phyloP scores from a whole-genome alignment of 2,113 vertebrate genomes.

The Lepidothrix coronata region DNA sequence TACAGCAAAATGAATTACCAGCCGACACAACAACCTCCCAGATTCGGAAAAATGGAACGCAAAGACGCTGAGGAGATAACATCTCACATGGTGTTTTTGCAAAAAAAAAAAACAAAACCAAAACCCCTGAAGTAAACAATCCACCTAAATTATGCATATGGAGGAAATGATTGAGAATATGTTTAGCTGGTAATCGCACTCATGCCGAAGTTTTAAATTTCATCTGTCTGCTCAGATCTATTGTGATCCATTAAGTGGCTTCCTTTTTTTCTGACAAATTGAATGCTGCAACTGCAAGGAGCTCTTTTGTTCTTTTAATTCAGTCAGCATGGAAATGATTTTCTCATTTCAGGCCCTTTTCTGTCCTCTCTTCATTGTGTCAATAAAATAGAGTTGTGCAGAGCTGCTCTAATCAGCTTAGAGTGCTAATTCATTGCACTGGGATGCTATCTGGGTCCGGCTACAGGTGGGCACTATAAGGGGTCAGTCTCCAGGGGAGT shows the following conservation, averaged over 20 bases:
- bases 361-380: constrained; percentile 86
- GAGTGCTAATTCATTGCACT: constrained; percentile 81
- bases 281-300: constrained; percentile 84
- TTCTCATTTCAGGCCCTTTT: constrained; percentile 85
- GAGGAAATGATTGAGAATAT: constrained; percentile 80
- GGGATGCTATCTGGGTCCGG: constrained; percentile 81
- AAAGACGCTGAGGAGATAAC: constrained; percentile 66
- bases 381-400: constrained; percentile 89
- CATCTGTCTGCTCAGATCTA: constrained; percentile 83
- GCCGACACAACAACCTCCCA: constrained; percentile 24
- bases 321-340: constrained; percentile 88
- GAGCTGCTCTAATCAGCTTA: constrained; percentile 87
- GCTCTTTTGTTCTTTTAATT: constrained; percentile 88
- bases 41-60: constrained; percentile 62
- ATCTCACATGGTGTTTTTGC: constrained; percentile 26
- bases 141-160: constrained; percentile 73
- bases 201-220: constrained; percentile 80
- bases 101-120: not conserved
- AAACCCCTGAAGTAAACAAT: constrained; percentile 62
- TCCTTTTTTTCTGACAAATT: constrained; percentile 81
- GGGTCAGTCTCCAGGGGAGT: constrained; percentile 82
- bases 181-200: constrained; percentile 79
- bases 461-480: constrained; percentile 83
- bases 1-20: constrained; percentile 37
- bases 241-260: constrained; percentile 84